These are phyloP conservation scores for Endotricha flammealis DNA, from an alignment of 2,888 invertebrate genomes.

Conservation along the genomic window DNA sequence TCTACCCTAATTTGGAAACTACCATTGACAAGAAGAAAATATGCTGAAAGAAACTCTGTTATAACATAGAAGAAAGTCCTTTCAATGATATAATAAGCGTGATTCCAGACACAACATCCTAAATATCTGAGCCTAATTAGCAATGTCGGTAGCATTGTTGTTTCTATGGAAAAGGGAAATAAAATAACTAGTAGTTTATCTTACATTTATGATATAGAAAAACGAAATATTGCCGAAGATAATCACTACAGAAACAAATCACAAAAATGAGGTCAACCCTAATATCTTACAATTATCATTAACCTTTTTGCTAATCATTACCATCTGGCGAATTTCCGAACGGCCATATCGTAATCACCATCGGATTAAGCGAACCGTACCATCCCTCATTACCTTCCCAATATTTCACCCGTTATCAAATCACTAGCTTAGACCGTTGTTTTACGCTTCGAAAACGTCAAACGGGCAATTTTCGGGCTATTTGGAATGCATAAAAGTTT, in stretches of 20 bases:
- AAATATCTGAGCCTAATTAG: no score
- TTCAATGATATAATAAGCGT: no score
- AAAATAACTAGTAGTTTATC: no score
- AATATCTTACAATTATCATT: neutral
- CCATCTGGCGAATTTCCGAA: neutral
- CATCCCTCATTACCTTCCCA: constrained; percentile 16
- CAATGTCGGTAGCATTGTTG: no score
- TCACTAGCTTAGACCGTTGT: constrained; percentile 32
- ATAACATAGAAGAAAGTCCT: no score
- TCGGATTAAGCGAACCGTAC: constrained; percentile 21
- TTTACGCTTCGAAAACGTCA: constrained; percentile 51
- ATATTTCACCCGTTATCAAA: constrained; percentile 25
- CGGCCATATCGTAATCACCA: constrained; percentile 8
- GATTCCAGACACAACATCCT: no score
- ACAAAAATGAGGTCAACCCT: neutral
- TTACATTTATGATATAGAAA: no score
- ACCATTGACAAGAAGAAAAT: no score
- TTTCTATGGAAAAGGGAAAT: no score
- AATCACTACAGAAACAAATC: neutral
- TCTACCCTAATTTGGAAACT: no score
- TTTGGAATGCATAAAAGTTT: constrained; percentile 68
- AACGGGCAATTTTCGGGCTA: constrained; percentile 65
- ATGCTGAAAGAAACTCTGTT: no score
- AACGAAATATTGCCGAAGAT: constrained; percentile 18
- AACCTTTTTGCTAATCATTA: constrained; percentile 1